Evolutionary conservation across 2,113 vertebrate species (phyloP).

Genomic region (Amphilophus citrinellus): DNA sequence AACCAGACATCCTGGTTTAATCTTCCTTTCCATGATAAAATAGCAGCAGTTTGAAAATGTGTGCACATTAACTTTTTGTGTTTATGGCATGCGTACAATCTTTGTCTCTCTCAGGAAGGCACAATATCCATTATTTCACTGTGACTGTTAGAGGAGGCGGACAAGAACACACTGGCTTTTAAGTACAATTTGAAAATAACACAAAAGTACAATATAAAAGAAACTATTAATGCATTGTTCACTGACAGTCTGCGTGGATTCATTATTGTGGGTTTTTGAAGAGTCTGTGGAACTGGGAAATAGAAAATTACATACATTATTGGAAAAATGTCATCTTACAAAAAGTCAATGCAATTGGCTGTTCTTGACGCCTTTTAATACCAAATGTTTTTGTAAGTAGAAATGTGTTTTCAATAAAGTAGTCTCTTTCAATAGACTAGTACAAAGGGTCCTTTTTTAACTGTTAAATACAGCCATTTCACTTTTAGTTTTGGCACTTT

Average conservation of each 20-base stretch:
- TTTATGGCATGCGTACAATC: not conserved
- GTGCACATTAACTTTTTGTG: not conserved
- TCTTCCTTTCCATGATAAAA: conserved; percentile 9
- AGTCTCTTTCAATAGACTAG: not conserved
- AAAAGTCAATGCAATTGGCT: not conserved
- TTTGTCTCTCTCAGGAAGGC: not conserved
- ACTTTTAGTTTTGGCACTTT: not conserved
- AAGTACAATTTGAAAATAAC: conserved; percentile 10
- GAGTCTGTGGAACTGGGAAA: not conserved
- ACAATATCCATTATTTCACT: conserved; percentile 6
- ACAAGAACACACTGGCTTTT: conserved; percentile 15
- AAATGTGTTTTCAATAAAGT: conserved; percentile 5
- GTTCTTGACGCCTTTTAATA: not conserved
- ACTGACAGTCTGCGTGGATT: not conserved
- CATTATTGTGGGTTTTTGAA: not conserved
- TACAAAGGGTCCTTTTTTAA: not conserved
- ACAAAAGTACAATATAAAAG: conserved; percentile 29
- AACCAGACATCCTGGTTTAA: conserved; percentile 15
- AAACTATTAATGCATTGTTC: conserved; percentile 15
- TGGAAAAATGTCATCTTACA: conserved; percentile 12
- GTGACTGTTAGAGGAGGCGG: not conserved
- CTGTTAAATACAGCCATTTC: not conserved
- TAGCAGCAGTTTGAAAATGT: not conserved
- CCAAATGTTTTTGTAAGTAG: not conserved
- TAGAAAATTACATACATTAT: conserved; percentile 19